Base-by-base conservation (phyloP, 2,797 vertebrate species). In the Tangara arthus region DNA sequence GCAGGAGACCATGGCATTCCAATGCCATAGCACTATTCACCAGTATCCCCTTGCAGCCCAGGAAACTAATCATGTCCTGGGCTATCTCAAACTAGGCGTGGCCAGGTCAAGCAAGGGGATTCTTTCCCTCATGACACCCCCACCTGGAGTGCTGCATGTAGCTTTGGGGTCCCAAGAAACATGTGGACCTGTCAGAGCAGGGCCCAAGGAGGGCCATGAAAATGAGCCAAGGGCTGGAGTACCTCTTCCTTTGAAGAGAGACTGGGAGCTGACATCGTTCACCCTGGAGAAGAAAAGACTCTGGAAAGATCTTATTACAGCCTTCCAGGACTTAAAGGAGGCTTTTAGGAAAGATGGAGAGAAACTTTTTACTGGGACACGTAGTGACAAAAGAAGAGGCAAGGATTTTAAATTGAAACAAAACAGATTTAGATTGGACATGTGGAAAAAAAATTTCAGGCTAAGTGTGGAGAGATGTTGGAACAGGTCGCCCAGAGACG, bases 361-460 rank as follows among this genome's bases (percentile, higher is more conserved):
- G 4, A 35, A 59, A 32, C 8, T 52, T 68, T 71, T 56, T 35
- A 23, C 12, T 5, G 20, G 30, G 32, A 39, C 10, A 9, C 12
- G 8, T 30, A 28, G 26, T 22, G 20, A 85, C 8, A 76, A 59
- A 28, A 60, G 9, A 60, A 73, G 11, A 71, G 17, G 12, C 1
- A 55, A 52, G 1, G 8, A 22, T 57, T 87, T 90, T 71, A 66
- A 82, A 71, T 5, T 52, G 22, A 66, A 42, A 81, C 15, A 39
- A 4, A 11, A 39, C 3, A 44, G 20, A 34, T 50, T 61, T 73
- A 41, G 21, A 26, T 8, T 14, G 4, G 60, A 53, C 1, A 9
- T 18, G 20, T 21, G 3, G n/a, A 85, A 59, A 30, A 52, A 2
- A 3, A 1, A 0, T 4, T 52, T 80, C 26, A 47, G 1, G 1